Evolutionary conservation across 1,140 invertebrate species (phyloP), one percentile per base, ranked within the genome.

Genomic region (Caenorhabditis briggsae): DNA sequence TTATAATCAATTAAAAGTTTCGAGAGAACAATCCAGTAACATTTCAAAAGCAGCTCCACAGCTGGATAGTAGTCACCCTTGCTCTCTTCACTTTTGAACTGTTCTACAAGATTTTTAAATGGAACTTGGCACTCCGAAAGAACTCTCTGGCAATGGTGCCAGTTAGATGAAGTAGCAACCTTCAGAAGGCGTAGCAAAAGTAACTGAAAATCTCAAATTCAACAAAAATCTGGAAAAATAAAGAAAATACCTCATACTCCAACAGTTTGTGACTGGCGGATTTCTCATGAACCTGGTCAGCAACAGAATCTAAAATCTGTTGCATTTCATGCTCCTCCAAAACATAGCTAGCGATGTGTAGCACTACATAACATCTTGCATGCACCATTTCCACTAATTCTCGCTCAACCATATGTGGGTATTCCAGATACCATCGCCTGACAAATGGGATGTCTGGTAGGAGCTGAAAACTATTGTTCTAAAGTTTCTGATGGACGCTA

Each of bases 341-440:
- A 3, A 78, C 70, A 50, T 78, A 50, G 50, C 70, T 78, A 11
- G 70, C 70, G 14, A 78, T 50, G 23, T 78, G 70, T n/a, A 78
- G 20, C 3, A 78, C 43, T 7, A 50, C 20, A 23, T 78, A 78
- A 50, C 70, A 78, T 23, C n/a, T 50, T 8, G 70, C 18, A 5
- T 48, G 43, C n/a, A 50, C 33, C 46, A 78, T 48, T 50, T 78
- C 70, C 14, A 78, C 46, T n/a, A 78, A 11, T n/a, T 78, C 70
- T 23, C 23, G 53, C 11, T 78, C 70, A 16, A 50, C 23, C 70
- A 78, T 78, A n/a, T 78, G 43, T 5, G 70, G 70, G 23, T 78
- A 50, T 20, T 78, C 70, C 0, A 9, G 50, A n/a, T 50, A 78
- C 70, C 70, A 78, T 23, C 70, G n/a, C 23, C 23, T 41, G 7